A percentile compares a stretch with the other conserved stretches of the same genome.
These are phyloP conservation scores for Loris lydekkerianus DNA, from an alignment of 2,797 vertebrate species.

Conservation along the genomic window DNA sequence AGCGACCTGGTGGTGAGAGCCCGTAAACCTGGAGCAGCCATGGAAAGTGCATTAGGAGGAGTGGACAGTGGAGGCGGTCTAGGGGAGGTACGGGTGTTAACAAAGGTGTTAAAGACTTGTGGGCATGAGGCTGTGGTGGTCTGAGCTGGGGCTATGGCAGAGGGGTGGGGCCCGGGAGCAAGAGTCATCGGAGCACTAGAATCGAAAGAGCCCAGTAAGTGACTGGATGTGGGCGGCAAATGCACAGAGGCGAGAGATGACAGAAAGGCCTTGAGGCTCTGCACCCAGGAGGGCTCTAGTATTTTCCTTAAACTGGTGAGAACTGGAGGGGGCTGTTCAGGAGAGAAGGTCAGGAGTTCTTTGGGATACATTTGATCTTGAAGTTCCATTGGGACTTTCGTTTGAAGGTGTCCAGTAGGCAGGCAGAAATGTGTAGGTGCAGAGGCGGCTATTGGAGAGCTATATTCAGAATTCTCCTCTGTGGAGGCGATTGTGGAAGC, in stretches of 20 bases:
- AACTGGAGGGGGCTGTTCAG: not conserved
- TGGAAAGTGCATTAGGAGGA: not conserved
- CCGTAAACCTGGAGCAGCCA: not conserved
- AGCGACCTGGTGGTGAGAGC: accelerated
- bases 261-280: not conserved
- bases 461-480: not conserved
- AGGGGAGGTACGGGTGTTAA: not conserved
- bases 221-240: not conserved
- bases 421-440: not conserved
- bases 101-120: not conserved
- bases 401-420: not conserved
- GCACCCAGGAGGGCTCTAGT: accelerated
- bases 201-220: not conserved
- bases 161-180: not conserved
- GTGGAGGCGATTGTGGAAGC: not conserved
- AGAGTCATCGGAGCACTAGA: not conserved
- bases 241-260: not conserved
- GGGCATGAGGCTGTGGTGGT: not conserved
- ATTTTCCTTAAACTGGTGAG: not conserved
- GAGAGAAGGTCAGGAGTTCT: not conserved
- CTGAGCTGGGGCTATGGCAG: not conserved
- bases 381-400: not conserved
- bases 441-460: not conserved
- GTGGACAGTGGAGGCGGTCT: too few relatives aligned
- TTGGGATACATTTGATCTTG: not conserved